These are phyloP conservation scores for Mohoua ochrocephala DNA, from an alignment of 2,113 vertebrate species.

Conservation along the genomic window DNA sequence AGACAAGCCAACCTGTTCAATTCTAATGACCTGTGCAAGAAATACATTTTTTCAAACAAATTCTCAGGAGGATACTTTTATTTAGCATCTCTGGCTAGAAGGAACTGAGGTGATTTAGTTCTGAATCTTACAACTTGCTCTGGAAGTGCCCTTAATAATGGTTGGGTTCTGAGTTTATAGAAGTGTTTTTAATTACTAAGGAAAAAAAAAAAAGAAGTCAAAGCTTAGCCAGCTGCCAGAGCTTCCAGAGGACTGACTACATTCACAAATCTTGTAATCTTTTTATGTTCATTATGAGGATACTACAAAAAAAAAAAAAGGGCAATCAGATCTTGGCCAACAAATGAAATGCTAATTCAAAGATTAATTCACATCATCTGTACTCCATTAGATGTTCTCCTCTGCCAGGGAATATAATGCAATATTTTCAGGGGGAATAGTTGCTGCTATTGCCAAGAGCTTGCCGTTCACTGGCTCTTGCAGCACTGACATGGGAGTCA, in stretches of 20 bases:
- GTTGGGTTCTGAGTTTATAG: not conserved
- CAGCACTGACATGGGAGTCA: conserved; percentile 41
- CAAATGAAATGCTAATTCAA: conserved; percentile 61
- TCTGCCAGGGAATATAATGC: conserved; percentile 61
- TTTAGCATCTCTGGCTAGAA: conserved; percentile 10
- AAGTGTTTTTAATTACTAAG: conserved; percentile 56
- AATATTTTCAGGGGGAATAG: conserved; percentile 61
- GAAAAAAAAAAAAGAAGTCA: not conserved
- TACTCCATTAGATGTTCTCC: conserved; percentile 50
- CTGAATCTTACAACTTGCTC: not conserved
- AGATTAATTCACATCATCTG: conserved; percentile 67
- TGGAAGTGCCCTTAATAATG: not conserved
- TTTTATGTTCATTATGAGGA: conserved; percentile 63
- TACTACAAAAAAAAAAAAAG: not conserved
- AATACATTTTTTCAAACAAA: conserved; percentile 11
- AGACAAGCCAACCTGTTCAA: conserved; percentile 5
- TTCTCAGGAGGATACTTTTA: not conserved
- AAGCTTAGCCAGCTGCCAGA: conserved; percentile 25
- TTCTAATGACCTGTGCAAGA: not conserved
- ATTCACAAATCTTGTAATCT: conserved; percentile 61
- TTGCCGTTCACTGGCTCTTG: conserved; percentile 49
- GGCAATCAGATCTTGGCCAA: conserved; percentile 51
- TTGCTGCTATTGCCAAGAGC: conserved; percentile 19
- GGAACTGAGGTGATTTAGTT: not conserved
- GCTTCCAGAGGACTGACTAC: conserved; percentile 56